A percentile compares a stretch with the other conserved stretches of the same genome.
Evolutionary conservation across 2,113 vertebrate species (phyloP).

Genomic region (Cyprinodon tularosa): DNA sequence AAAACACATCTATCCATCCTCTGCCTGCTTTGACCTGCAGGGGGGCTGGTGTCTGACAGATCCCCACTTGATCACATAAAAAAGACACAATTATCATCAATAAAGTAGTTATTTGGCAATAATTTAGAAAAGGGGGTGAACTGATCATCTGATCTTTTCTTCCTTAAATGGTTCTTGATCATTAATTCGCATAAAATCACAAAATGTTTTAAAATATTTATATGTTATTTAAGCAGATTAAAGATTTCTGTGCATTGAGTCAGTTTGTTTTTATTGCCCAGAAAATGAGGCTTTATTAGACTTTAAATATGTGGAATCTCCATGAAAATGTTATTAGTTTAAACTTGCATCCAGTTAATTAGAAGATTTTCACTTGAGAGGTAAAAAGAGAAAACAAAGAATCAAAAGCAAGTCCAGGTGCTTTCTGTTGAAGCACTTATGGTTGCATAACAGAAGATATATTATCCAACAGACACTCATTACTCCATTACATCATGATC

Average conservation of each 20-base stretch:
- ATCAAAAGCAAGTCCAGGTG: background rate
- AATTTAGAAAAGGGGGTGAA: background rate
- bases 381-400: background rate
- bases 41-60: too few relatives aligned
- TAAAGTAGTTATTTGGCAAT: background rate
- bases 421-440: background rate
- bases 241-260: too few relatives aligned
- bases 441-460: background rate
- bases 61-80: too few relatives aligned
- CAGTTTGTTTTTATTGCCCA: too few relatives aligned
- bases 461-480: background rate
- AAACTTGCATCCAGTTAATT: background rate
- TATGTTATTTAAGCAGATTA: too few relatives aligned
- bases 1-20: too few relatives aligned
- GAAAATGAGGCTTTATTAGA: too few relatives aligned
- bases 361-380: background rate
- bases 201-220: background rate
- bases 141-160: background rate
- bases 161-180: background rate
- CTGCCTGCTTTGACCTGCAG: too few relatives aligned
- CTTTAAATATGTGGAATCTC: background rate
- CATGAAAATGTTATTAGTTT: background rate
- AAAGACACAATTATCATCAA: background rate
- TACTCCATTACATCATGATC: background rate
- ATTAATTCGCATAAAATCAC: background rate